A percentile compares a stretch with the other conserved stretches of the same genome.
These are phyloP conservation scores for Muscina levida DNA, from an alignment of 2,888 invertebrate genomes.

Conservation along the genomic window DNA sequence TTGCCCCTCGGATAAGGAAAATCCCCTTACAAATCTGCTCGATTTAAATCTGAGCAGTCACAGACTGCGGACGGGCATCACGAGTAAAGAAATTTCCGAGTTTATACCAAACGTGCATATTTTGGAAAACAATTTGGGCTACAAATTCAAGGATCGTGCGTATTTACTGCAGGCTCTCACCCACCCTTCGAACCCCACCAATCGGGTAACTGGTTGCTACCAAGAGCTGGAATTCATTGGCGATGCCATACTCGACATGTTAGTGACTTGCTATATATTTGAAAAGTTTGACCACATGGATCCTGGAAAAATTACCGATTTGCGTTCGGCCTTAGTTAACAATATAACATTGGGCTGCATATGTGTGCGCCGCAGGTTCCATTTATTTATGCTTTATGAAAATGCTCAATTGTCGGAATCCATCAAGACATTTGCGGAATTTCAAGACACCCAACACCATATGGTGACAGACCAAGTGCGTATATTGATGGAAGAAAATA, in stretches of 20 bases:
- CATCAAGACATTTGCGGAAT: slow-evolving; percentile 79
- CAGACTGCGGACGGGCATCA: slow-evolving; percentile 76
- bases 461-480: slow-evolving; percentile 77
- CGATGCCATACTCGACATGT: slow-evolving; percentile 94
- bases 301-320: slow-evolving; percentile 94
- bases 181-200: slow-evolving; percentile 92
- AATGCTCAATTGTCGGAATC: slow-evolving; percentile 80
- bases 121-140: slow-evolving; percentile 85
- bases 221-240: slow-evolving; percentile 95
- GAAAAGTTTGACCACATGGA: slow-evolving; percentile 85
- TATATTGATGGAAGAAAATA: slow-evolving; percentile 74
- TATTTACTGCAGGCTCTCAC: slow-evolving; percentile 95
- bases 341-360: slow-evolving; percentile 96
- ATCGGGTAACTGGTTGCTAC: slow-evolving; percentile 91
- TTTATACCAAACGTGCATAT: slow-evolving; percentile 79
- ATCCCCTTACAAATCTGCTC: slow-evolving; percentile 75
- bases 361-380: slow-evolving; percentile 91
- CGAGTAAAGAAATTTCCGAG: slow-evolving; percentile 80
- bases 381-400: slow-evolving; percentile 85
- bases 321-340: slow-evolving; percentile 97
- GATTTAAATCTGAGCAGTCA: slow-evolving; percentile 72
- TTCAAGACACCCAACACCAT: slow-evolving; percentile 75
- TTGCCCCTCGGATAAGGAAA: slow-evolving; percentile 80
- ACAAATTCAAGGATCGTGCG: slow-evolving; percentile 89
- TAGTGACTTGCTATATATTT: slow-evolving; percentile 93